phyloP scores from a whole-genome alignment of 2,888 invertebrate genomes.

The Psylliodes chrysocephalus region DNA sequence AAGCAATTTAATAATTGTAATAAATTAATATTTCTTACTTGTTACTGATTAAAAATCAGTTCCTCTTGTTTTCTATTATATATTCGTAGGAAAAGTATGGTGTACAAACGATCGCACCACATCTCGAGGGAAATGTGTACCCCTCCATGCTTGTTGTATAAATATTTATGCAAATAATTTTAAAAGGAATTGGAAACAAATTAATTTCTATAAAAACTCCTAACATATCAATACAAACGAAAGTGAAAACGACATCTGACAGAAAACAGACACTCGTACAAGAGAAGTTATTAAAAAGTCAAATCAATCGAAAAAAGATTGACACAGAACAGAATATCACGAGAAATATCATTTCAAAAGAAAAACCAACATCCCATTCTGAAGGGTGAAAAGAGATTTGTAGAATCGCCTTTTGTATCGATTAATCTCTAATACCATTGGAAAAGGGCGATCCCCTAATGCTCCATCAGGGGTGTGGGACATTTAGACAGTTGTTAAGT shows the following conservation, averaged over 20 bases:
- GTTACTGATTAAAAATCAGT: no score
- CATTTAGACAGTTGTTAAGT: slow-evolving; percentile 35
- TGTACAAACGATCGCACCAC: no score
- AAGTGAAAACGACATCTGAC: not conserved
- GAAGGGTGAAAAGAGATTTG: slow-evolving; percentile 39
- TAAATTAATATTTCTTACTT: no score
- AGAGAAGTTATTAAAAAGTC: not conserved
- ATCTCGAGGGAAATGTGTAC: no score
- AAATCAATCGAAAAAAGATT: not conserved
- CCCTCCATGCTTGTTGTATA: no score
- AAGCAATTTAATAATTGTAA: no score
- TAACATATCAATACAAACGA: no score
- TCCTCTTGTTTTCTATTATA: no score
- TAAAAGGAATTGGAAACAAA: not conserved
- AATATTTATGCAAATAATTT: no score
- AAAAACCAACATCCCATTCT: slow-evolving; percentile 33
- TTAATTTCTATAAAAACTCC: not conserved
- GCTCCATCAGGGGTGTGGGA: slow-evolving; percentile 29
- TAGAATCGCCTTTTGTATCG: slow-evolving; percentile 40
- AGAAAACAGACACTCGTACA: not conserved
- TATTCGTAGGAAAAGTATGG: no score
- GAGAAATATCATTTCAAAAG: slow-evolving; percentile 6
- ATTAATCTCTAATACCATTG: slow-evolving; percentile 40
- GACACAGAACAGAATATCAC: not conserved
- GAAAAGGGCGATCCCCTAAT: slow-evolving; percentile 37